Evolutionary conservation across 2,797 vertebrate species (phyloP), one percentile per base, ranked within the genome.

Genomic region (Remorina albescens): DNA sequence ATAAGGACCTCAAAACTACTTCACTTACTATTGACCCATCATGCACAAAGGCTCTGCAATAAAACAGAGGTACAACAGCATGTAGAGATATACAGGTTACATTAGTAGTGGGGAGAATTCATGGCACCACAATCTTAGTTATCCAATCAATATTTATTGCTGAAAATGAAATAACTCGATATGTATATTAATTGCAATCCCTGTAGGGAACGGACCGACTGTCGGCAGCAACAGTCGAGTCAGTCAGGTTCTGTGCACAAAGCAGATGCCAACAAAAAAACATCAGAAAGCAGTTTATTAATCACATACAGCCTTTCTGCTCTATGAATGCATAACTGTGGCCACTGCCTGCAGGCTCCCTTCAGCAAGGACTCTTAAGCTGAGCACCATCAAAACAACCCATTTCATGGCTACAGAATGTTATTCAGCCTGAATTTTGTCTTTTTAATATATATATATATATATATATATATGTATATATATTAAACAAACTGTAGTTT

Each of bases 71-170:
- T 34, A 15, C n/a, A 69, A 46, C 0, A 39, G 6, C 11, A 46
- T 39, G 8, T 16, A 8, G 39, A 37, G 16, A 13, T 50, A 53
- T 53, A 16, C 8, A 34, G 6, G 42, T 26, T 13, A 67, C 6
- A 12, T 32, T 8, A 54, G 25, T n/a, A 18, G 2, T 11, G 4
- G 4, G 0, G 10, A n/a, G 12, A 39, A 34, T 25, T 26, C 19
- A 56, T 30, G 13, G 19, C 47, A 67, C 57, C 46, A 76, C 64
- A 67, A 8, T 60, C 60, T 74, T 57, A 26, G 80, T 91, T 88
- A 89, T 84, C 91, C 81, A 90, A 80, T 90, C 83, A 84, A 81
- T 84, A 76, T 92, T 93, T 92, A 92, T 89, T 93, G 92, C 90
- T 91, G 81, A 83, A 88, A 80, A 86, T 81, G 74, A 88, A 93